phyloP scores from a whole-genome alignment of 2,113 vertebrate genomes.

The Indri indri region DNA sequence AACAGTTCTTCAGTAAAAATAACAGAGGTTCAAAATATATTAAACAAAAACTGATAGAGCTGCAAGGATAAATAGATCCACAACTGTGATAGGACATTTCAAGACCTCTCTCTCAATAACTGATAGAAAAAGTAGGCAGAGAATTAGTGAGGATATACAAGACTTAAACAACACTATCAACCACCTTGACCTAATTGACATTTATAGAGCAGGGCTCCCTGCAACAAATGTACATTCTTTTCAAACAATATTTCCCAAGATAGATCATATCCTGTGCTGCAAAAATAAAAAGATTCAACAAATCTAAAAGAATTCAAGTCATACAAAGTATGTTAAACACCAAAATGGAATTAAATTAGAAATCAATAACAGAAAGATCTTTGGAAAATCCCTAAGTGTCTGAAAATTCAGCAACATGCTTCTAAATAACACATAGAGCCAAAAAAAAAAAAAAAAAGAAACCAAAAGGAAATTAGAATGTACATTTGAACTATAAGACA shows the following conservation, averaged over 20 bases:
- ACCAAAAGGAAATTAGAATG: background rate
- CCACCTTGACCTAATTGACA: background rate
- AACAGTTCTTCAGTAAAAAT: background rate
- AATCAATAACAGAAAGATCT: background rate
- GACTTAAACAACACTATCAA: background rate
- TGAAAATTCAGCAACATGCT: background rate
- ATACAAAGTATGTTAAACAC: background rate
- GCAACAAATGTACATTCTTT: background rate
- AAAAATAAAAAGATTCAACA: background rate
- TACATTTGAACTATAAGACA: background rate
- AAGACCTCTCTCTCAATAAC: background rate
- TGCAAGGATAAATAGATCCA: background rate
- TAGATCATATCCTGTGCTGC: background rate
- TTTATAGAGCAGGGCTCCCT: background rate
- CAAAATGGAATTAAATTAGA: background rate
- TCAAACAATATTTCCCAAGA: background rate
- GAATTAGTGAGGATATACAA: background rate
- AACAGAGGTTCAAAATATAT: conserved; percentile 1
- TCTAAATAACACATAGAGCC: background rate
- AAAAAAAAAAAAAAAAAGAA: background rate
- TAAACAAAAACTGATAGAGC: background rate
- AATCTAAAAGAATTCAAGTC: background rate
- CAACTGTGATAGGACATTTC: background rate
- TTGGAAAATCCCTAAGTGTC: background rate
- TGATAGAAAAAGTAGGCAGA: background rate